Conservation (phyloP, 1,140 invertebrate genomes). For the Batillaria attramentaria region DNA sequence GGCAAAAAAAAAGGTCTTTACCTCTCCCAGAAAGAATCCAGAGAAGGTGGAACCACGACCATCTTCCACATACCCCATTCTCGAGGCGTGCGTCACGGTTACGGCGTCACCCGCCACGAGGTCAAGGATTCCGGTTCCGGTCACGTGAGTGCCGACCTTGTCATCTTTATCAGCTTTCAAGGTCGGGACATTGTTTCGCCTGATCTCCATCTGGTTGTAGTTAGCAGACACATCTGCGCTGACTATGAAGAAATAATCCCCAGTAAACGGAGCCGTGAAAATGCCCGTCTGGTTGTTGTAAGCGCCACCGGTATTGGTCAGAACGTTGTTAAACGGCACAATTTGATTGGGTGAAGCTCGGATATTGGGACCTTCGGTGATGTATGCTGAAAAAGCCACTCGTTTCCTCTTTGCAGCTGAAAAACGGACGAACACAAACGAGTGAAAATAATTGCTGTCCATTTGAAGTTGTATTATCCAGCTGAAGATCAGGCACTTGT, state of each 20-base stretch:
- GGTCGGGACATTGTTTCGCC: neutral
- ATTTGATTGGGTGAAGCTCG: neutral
- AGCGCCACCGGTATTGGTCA: neutral
- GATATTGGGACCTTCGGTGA: neutral
- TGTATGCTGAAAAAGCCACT: neutral
- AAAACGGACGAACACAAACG: no score
- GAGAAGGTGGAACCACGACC: neutral
- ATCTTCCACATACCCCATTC: neutral
- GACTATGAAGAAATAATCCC: neutral
- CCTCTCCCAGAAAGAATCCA: no score
- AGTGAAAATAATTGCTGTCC: no score
- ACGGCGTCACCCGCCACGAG: neutral
- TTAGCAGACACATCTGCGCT: neutral
- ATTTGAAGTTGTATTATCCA: no score
- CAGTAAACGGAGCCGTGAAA: neutral
- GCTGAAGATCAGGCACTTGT: no score
- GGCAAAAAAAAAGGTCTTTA: no score
- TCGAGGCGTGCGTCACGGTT: neutral
- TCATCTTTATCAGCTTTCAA: neutral
- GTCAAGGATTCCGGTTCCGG: neutral
- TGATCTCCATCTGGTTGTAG: neutral
- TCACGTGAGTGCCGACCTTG: neutral
- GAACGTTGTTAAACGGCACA: neutral
- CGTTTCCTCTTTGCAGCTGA: neutral
- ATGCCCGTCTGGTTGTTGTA: neutral